Conservation (phyloP, 2,888 invertebrate genomes). For the Pterobdella sp. region DNA sequence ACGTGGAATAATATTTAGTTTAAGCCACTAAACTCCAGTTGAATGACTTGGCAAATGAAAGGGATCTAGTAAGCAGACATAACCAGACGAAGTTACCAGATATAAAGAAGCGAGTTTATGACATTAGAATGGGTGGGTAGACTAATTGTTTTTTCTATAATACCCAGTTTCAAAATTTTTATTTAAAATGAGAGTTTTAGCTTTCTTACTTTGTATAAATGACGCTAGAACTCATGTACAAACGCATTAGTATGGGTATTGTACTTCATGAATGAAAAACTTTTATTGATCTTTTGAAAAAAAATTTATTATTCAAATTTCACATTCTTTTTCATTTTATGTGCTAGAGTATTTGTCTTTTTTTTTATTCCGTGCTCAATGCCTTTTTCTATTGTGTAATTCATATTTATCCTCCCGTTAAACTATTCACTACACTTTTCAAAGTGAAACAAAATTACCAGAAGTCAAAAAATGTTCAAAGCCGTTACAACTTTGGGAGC, state of each 20-base stretch:
- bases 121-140: constrained; percentile 2
- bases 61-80: not conserved
- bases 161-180: not conserved
- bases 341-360: not conserved
- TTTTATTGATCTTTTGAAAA: not conserved
- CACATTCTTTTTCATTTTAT: not conserved
- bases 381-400: not conserved
- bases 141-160: not conserved
- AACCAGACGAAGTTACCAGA: not conserved
- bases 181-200: not conserved
- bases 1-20: no score
- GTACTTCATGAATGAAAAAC: no score
- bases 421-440: not conserved
- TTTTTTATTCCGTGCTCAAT: not conserved
- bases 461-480: no score
- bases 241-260: no score
- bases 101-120: constrained; percentile 2
- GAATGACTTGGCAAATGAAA: not conserved
- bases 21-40: no score
- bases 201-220: no score
- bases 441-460: not conserved
- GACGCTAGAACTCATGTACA: no score
- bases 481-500: no score
- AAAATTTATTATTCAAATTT: not conserved
- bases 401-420: not conserved